These are phyloP conservation scores for Megaceryle torquata DNA, from an alignment of 2,113 vertebrate genomes.

Conservation along the genomic window DNA sequence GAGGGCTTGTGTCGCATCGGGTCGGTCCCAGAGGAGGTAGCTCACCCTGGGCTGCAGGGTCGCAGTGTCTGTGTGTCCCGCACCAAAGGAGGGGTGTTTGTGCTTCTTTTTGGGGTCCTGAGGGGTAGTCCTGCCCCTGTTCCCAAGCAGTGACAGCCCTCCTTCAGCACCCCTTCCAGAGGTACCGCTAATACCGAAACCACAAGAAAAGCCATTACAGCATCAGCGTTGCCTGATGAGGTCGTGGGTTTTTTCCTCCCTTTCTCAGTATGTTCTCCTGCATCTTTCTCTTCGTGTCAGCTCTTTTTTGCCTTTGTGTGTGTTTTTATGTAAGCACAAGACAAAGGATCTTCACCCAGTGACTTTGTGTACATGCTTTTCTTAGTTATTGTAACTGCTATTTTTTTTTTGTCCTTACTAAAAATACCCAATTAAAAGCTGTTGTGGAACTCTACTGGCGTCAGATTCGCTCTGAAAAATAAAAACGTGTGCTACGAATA, in stretches of 20 bases:
- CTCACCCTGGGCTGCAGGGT: neutral
- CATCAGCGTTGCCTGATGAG: neutral
- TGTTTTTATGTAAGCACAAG: neutral
- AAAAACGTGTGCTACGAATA: neutral
- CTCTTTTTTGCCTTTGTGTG: neutral
- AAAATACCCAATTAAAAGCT: neutral
- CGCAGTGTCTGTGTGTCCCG: neutral
- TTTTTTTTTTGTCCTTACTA: neutral
- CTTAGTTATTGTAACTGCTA: neutral
- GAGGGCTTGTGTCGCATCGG: neutral
- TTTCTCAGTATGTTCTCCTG: neutral
- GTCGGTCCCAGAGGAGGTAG: neutral
- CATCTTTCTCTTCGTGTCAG: rapidly evolving
- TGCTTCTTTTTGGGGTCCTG: rapidly evolving
- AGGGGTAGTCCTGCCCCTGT: neutral
- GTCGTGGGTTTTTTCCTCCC: rapidly evolving
- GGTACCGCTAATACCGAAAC: rapidly evolving
- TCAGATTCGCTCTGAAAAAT: neutral
- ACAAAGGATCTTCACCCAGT: neutral
- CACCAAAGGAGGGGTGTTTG: neutral
- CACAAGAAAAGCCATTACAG: neutral
- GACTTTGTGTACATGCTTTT: neutral
- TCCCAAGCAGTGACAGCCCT: neutral
- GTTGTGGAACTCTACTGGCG: neutral
- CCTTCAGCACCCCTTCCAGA: neutral